Conservation (phyloP, 2,888 invertebrate species). For the Eristalinus sepulchralis region DNA sequence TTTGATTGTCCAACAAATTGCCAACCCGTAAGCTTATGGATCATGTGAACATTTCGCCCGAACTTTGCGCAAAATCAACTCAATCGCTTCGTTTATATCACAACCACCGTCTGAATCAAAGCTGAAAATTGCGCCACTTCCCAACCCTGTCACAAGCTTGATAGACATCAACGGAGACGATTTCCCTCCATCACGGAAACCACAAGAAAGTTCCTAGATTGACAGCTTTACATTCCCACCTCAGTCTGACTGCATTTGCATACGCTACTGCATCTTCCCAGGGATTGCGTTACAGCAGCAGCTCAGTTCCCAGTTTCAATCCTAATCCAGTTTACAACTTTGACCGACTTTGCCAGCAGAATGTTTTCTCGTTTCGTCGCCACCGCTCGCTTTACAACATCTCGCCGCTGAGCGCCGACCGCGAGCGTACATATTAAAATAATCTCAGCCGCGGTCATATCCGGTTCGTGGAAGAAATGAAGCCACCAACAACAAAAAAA, state of each 20-base stretch:
- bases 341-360: slow-evolving; percentile 66
- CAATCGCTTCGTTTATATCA: no score
- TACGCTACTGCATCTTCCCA: slow-evolving; percentile 5
- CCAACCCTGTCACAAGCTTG: no score
- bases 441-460: slow-evolving; percentile 58
- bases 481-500: background rate
- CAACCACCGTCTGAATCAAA: no score
- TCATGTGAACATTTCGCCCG: no score
- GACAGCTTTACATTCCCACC: slow-evolving; percentile 18
- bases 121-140: no score
- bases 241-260: slow-evolving; percentile 20
- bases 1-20: no score
- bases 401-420: slow-evolving; percentile 34
- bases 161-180: no score
- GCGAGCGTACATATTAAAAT: slow-evolving; percentile 25
- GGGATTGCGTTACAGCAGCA: background rate
- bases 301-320: background rate
- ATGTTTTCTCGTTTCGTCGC: slow-evolving; percentile 2
- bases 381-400: slow-evolving; percentile 37
- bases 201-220: no score
- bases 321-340: slow-evolving; percentile 63
- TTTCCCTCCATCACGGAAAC: no score
- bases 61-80: no score
- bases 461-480: slow-evolving; percentile 49
- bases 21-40: no score